Base-by-base conservation (phyloP, 1,140 invertebrate species). In the Drosophila chauvacae region DNA sequence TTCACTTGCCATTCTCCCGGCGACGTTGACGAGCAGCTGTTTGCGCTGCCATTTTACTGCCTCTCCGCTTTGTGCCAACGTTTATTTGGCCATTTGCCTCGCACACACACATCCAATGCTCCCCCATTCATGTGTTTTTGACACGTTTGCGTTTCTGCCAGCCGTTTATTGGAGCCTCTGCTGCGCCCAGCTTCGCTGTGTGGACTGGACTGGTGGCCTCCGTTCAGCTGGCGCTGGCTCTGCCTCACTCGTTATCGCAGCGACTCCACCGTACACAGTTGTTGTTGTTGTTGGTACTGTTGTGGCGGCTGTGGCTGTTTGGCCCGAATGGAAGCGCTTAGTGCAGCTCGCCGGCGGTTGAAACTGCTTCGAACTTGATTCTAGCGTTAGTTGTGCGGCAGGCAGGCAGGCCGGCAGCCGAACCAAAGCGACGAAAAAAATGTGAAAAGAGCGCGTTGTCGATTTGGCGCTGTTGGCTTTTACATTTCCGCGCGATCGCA, bases 301-400 rank as follows among this genome's bases (percentile, higher is more conserved):
- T 51, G 66, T 75, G 50, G 44, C 51, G 70, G 45, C 33, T 53
- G 51, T 35, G 42, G 42, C 59, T 62, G 33, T 28, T 86, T 82
- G 69, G 84, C 71, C 77, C 77, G 79, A 80, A 83, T 81, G 73
- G 56, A 70, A 70, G 62, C 58, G 64, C 73, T 77, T 73, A 70
- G 51, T 78, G 75, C 61, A 71, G 65, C 68, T 80, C 63, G 51
- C 42, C 53, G 65, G 72, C 74, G 66, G 85, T 90, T 90, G 59
- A 60, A 90, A 90, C 81, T 64, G 85, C 85, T 90, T 90, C 63
- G 66, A 90, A 90, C 81, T 73, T 63, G 85, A 81, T 85, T 88
- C 60, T 73, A 48, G 66, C 68, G 45, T 77, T 75, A 78, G 75
- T 75, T 70, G 69, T 58, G 58, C 76, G 63, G 30, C 71, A 45